Evolutionary conservation across 2,797 vertebrate genomes (phyloP).

Genomic region (Anguilla pacifica): DNA sequence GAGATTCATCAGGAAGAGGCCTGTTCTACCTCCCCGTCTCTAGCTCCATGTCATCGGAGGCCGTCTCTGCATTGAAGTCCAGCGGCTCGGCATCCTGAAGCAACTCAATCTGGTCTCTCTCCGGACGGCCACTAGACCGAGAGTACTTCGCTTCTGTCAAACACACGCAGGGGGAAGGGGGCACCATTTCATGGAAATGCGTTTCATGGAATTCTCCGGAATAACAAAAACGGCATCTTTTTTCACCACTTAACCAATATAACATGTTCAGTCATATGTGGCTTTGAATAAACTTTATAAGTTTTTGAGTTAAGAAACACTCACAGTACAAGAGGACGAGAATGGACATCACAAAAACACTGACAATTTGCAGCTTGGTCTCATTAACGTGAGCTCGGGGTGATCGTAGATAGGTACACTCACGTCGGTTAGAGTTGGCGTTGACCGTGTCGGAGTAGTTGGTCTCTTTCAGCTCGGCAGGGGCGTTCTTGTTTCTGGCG

Average conservation of each 20-base stretch:
- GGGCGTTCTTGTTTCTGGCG: constrained; percentile 79
- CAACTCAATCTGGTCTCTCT: constrained; percentile 88
- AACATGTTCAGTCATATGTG: background rate
- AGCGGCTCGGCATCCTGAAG: constrained; percentile 92
- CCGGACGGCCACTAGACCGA: constrained; percentile 74
- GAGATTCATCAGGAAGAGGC: background rate
- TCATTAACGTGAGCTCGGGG: no score
- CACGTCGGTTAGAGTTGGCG: constrained; percentile 71
- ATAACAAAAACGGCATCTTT: background rate
- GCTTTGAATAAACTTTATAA: background rate
- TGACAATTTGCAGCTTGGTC: background rate
- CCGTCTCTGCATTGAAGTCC: constrained; percentile 87
- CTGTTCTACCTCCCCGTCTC: constrained; percentile 77
- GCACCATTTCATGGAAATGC: background rate
- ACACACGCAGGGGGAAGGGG: background rate
- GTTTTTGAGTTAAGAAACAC: background rate
- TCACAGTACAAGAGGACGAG: background rate
- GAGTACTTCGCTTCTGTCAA: constrained; percentile 81
- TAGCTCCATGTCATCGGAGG: constrained; percentile 81
- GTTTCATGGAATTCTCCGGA: background rate
- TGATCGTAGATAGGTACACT: constrained; percentile 49
- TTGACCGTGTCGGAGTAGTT: constrained; percentile 78
- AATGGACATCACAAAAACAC: background rate
- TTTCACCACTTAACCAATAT: background rate
- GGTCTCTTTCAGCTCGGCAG: constrained; percentile 86